A percentile compares a stretch with the other conserved stretches of the same genome.
Conservation (phyloP, 2,888 invertebrate genomes). For the Drosophila subsilvestris region DNA sequence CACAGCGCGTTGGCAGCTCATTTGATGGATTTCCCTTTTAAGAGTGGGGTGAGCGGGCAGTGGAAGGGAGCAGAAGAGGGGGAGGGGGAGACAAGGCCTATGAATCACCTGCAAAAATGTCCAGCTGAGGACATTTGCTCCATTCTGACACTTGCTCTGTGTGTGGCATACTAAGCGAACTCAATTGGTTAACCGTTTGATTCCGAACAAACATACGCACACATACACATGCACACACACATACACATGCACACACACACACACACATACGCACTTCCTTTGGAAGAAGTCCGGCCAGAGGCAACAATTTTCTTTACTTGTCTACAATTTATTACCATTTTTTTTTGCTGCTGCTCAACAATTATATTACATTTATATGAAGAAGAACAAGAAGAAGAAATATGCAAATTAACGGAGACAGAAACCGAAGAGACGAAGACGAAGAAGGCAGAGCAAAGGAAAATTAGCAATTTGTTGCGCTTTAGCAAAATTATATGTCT, state of each 20-base stretch:
- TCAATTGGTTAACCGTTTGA: slow-evolving; percentile 26
- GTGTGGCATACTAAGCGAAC: slow-evolving; percentile 54
- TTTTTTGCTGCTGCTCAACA: slow-evolving; percentile 42
- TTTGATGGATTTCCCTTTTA: slow-evolving; percentile 73
- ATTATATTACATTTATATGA: slow-evolving; percentile 60
- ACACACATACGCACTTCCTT: slow-evolving; percentile 1
- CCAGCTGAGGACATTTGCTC: slow-evolving; percentile 41
- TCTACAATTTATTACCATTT: slow-evolving; percentile 50
- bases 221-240: not conserved
- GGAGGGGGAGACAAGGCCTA: slow-evolving; percentile 23
- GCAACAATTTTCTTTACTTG: slow-evolving; percentile 54
- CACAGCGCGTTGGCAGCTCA: slow-evolving; percentile 73
- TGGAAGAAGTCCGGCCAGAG: slow-evolving; percentile 17
- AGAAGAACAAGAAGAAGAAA: slow-evolving; percentile 59
- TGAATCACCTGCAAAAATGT: slow-evolving; percentile 69
- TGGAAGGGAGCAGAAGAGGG: not conserved
- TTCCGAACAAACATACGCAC: slow-evolving; percentile 10
- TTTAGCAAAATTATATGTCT: slow-evolving; percentile 69
- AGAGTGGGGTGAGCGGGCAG: not conserved
- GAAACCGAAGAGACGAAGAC: slow-evolving; percentile 21
- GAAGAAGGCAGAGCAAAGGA: slow-evolving; percentile 43
- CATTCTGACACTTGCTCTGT: slow-evolving; percentile 40
- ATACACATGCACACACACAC: not conserved
- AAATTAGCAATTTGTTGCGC: slow-evolving; percentile 80
- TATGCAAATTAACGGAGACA: slow-evolving; percentile 67